Conservation (phyloP, 2,888 invertebrate genomes). For the Griposia aprilina region DNA sequence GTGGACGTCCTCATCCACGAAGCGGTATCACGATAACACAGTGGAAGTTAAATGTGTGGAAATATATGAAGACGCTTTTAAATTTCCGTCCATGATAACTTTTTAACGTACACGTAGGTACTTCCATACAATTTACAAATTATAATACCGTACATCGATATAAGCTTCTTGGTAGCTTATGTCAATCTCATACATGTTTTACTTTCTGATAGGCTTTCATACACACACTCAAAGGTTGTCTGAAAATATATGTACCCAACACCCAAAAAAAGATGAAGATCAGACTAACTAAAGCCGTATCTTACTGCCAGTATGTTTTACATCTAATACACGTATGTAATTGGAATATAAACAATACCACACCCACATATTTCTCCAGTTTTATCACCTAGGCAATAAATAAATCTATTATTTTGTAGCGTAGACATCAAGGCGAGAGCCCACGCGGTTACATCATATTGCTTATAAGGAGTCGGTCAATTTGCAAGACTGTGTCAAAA, state of each 20-base stretch:
- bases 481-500: conserved; percentile 58
- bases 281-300: not conserved
- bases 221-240: not conserved
- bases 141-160: too few relatives aligned
- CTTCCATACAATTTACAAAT: too few relatives aligned
- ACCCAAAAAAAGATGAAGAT: not conserved
- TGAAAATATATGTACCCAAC: not conserved
- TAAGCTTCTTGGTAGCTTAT: too few relatives aligned
- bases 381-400: conserved; percentile 58
- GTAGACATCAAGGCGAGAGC: conserved; percentile 56
- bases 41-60: too few relatives aligned
- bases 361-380: conserved; percentile 55
- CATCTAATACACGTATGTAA: not conserved
- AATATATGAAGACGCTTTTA: too few relatives aligned
- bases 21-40: too few relatives aligned
- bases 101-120: too few relatives aligned
- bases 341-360: conserved; percentile 18
- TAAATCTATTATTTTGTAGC: conserved; percentile 61
- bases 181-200: too few relatives aligned
- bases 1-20: too few relatives aligned
- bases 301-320: not conserved
- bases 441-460: conserved; percentile 62
- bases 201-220: too few relatives aligned
- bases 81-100: too few relatives aligned
- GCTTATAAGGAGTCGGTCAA: conserved; percentile 52